Evolutionary conservation across 2,888 invertebrate genomes (phyloP), one percentile per base, ranked within the genome.

Genomic region (Tricholauxania praeusta): DNA sequence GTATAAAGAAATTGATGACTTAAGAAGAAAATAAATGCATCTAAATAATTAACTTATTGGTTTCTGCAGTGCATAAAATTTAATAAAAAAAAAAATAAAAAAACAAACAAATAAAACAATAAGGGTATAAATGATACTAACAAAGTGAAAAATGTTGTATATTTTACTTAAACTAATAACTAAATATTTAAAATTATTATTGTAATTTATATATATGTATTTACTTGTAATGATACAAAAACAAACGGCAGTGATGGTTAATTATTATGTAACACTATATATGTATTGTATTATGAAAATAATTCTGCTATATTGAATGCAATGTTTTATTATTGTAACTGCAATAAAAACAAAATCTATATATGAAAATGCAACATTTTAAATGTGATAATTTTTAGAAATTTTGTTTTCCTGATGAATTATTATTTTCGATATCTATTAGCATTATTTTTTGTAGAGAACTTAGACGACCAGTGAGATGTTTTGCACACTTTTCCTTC

Each of bases 61-160:
- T 62, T 62, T n/a, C 15, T 12, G 12, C 32, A 32, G 47, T 39
- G n/a, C n/a, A 15, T 64, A 64, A 49, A 17, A 55, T 53, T 8
- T 48, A 22, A 60, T 48, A 22, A 60, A 22, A 17, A 28, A 60
- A 28, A 49, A 15, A 3, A 48, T 47, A 47, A 32, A 47, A 15
- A 32, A n/a, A 62, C 1, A 17, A 39, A 17, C 47, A 63, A 19
- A 48, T n/a, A 60, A 49, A 64, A 12, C 15, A 39, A 47, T 17
- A 53, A 39, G 39, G 17, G 48, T 60, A 32, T 63, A 63, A 72
- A 39, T 49, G 65, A 67, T 60, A 73, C 32, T 39, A 72, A 74
- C 73, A 72, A 72, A 72, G 72, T 71, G 55, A 74, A 65, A 63
- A 73, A 74, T 72, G 73, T 66, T 77, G 70, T 76, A 74, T 74